Conservation (phyloP, 2,888 invertebrate genomes). For the Galerucella pusilla region DNA sequence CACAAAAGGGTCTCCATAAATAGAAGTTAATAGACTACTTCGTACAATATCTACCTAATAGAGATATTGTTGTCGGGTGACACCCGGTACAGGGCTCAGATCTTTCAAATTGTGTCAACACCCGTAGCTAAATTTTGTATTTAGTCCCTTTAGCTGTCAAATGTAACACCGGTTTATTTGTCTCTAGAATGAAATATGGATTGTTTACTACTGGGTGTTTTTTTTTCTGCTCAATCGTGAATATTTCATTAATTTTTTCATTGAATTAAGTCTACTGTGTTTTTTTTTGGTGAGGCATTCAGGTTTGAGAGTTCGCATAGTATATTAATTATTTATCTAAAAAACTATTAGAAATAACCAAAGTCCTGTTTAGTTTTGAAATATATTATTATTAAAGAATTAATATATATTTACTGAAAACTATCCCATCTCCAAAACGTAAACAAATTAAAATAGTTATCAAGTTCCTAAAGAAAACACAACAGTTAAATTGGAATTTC, state of each 20-base stretch:
- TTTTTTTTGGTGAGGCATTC: no score
- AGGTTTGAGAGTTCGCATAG: no score
- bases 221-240: slow-evolving; percentile 13
- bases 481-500: no score
- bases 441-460: no score
- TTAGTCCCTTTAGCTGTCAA: slow-evolving; percentile 44
- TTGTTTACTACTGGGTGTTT: slow-evolving; percentile 22
- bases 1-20: slow-evolving; percentile 56
- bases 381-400: no score
- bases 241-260: background rate
- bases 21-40: slow-evolving; percentile 62
- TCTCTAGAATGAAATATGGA: slow-evolving; percentile 41
- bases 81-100: slow-evolving; percentile 47
- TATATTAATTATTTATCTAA: no score
- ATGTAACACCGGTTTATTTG: slow-evolving; percentile 38
- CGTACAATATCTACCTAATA: slow-evolving; percentile 58
- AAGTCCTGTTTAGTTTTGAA: no score
- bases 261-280: no score
- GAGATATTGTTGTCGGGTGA: slow-evolving; percentile 62
- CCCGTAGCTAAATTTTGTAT: slow-evolving; percentile 45
- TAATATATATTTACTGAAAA: no score
- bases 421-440: no score
- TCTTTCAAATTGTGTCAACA: slow-evolving; percentile 45
- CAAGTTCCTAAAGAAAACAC: no score
- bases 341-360: no score